Evolutionary conservation across 92 coral and sea anemone genomes (phyloP), one percentile per base, ranked within the genome.

Genomic region (Heteractis magnifica): DNA sequence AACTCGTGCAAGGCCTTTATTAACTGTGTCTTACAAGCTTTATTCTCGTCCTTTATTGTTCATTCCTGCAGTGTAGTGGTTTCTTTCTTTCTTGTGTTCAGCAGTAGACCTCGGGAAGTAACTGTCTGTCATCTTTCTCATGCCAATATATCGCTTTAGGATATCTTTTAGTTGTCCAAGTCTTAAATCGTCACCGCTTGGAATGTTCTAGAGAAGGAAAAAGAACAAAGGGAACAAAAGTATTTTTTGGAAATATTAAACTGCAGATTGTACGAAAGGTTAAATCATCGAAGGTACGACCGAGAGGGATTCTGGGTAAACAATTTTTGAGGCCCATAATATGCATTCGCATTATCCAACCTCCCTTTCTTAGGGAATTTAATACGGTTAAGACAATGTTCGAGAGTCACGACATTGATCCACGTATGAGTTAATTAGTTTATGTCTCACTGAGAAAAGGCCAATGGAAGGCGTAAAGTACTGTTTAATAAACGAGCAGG

Each of bases 161-260:
- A 79, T 79, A 10, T 79, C 82, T 21, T 79, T 79, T 50, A 79
- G 60, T 79, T 79, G 59, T 2, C 82, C 55, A 8, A 44, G 62
- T 53, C 51, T 41, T 14, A 53, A n/a, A n/a, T n/a, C n/a, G 14
- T 62, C 82, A 16, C 48, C 60, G 51, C 50, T 56, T 12, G 49
- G 18, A 68, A 18, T 9, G 14, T 20, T 26, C 73, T 68, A 68
- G 26, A 21, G 23, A 26, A 68, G 73, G 0, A 26, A 26, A 68
- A 12, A 5, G 8, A 62, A 62, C 7, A 12, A 5, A 7, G 2
- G 70, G 70, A 62, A 62, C 18, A 1, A 62, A 6, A 12, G 23
- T 18, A 62, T 34, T 34, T 34, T 34, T 34, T 34, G 2, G 3
- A 34, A 34, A 34, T 34, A 34, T 34, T 34, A 34, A 34, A 34